Base-by-base conservation (phyloP, 2,888 invertebrate species). In the Opisthograptis luteolata region DNA sequence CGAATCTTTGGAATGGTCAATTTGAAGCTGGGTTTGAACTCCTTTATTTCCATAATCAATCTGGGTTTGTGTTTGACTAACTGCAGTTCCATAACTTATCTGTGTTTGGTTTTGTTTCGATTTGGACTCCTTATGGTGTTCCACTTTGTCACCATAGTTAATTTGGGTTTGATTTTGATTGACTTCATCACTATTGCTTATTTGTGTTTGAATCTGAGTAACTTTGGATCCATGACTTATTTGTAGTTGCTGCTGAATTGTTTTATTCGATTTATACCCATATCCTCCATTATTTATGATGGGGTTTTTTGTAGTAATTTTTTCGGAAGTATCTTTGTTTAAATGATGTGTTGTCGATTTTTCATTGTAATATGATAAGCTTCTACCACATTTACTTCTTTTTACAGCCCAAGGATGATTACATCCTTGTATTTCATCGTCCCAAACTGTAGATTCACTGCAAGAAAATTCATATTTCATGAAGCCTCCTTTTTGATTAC, bases 391-490 rank as follows among this genome's bases (percentile, higher is more conserved):
- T 55, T 81, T 75, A 43, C 73, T 79, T 55, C 70, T 77, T 58
- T 91, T 91, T 15, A 92, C 93, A 47, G 92, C 92, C 90, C 93
- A 93, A 24, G 92, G 92, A 74, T 96, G 93, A 77, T 96, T 96
- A 76, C 96, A 96, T 14, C 94, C 93, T 73, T 93, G 91, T 52
- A 92, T 77, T 15, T 91, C 87, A 48, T 94, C 92, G 81, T 96
- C 96, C 96, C 96, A 96, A 35, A 95, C 93, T 2, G 96, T 96
- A 35, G 94, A 93, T 37, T 94, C 92, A 14, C 93, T 94, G 70
- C 96, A 96, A 9, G 91, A 87, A 78, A 96, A 96, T 58, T 95
- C 94, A 68, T 94, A 94, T 79, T 92, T 93, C 37, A 89, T 92
- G 67, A 91, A 95, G 4, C 92, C 91, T 50, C 93, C 93, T 32